Conservation (phyloP, 2,797 vertebrate species). For the Mus caroli region DNA sequence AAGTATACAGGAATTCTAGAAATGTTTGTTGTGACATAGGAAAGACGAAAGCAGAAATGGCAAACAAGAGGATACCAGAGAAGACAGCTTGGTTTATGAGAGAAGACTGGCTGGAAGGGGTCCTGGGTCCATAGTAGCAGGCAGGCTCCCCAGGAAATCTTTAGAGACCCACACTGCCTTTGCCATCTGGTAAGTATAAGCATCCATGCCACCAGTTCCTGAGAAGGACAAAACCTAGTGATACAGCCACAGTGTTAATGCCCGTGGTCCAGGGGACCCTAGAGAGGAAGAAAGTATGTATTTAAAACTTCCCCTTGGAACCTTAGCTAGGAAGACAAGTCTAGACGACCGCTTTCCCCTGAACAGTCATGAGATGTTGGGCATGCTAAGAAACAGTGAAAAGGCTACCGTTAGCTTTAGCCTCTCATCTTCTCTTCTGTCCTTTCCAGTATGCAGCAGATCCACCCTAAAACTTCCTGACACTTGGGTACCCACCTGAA, state of each 20-base stretch:
- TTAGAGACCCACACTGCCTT: not conserved
- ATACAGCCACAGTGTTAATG: not conserved
- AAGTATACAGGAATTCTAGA: not conserved
- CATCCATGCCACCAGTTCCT: not conserved
- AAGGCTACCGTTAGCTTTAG: not conserved
- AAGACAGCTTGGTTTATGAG: not conserved
- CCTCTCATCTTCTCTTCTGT: not conserved
- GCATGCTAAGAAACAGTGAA: not conserved
- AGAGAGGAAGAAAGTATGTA: not conserved
- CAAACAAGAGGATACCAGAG: not conserved
- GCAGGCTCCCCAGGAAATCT: conserved; percentile 4
- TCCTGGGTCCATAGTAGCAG: not conserved
- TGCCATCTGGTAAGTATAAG: not conserved
- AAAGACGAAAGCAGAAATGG: not conserved
- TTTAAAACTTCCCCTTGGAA: not conserved
- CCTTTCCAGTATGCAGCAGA: not conserved
- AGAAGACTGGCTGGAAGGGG: not conserved
- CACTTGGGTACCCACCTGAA: not conserved
- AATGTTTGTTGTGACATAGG: not conserved
- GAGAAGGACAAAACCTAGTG: not conserved
- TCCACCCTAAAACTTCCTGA: not conserved
- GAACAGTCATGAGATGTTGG: not conserved
- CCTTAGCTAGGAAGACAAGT: conserved; percentile 1
- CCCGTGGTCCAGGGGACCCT: not conserved
- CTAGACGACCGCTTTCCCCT: not conserved